phyloP scores from a whole-genome alignment of 2,113 vertebrate species.

The Actenoides lindsayi region DNA sequence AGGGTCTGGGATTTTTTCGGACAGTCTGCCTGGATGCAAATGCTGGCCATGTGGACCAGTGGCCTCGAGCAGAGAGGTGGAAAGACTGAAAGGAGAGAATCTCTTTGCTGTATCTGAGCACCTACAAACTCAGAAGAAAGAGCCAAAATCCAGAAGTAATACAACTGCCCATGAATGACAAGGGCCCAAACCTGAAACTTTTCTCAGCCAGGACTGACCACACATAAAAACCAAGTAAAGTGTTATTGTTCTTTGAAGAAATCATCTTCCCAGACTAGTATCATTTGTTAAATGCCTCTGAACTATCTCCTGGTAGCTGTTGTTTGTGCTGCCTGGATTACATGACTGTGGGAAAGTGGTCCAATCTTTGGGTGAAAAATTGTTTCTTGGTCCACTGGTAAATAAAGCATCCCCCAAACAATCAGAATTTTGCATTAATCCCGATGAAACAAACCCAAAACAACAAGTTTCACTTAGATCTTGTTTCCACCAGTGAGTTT shows the following conservation, averaged over 20 bases:
- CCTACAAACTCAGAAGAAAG: background rate
- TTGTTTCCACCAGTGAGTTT: background rate
- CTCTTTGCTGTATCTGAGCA: background rate
- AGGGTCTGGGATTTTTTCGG: conserved; percentile 55
- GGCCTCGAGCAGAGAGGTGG: background rate
- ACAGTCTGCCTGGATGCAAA: conserved; percentile 61
- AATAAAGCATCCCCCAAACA: background rate
- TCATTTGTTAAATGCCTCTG: background rate
- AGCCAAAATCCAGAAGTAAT: background rate
- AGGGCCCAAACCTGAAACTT: background rate
- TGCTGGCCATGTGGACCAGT: conserved; percentile 74
- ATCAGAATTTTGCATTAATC: background rate
- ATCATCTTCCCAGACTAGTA: background rate
- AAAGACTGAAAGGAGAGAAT: background rate
- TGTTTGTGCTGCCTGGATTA: background rate
- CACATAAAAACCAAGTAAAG: background rate
- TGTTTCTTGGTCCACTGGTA: background rate
- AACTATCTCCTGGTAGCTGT: background rate
- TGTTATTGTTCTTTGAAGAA: background rate
- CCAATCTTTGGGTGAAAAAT: background rate
- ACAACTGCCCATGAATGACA: background rate
- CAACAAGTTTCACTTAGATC: background rate
- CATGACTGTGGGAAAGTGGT: background rate
- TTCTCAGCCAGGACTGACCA: background rate
- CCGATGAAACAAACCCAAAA: background rate